Conservation (phyloP, 2,797 vertebrate species). For the Xiphorhynchus erythropygius region DNA sequence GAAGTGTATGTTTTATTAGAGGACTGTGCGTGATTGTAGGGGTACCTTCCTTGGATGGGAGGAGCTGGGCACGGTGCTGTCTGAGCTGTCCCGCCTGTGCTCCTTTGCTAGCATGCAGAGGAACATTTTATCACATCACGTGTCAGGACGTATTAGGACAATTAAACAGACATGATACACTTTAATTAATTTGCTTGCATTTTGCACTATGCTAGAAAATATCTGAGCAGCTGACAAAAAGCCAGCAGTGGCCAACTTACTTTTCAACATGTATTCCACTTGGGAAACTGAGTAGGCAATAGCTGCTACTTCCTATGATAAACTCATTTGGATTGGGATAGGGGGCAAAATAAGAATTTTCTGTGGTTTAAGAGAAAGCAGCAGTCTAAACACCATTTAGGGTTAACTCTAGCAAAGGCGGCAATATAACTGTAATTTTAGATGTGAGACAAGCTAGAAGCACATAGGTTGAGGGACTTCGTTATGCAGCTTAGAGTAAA, state of each 20-base stretch:
- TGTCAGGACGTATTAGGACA: background rate
- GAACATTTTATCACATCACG: background rate
- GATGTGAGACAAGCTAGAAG: constrained; percentile 18
- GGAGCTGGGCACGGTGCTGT: background rate
- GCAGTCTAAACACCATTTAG: background rate
- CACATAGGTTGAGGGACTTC: background rate
- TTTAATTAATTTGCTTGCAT: background rate
- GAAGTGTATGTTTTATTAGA: background rate
- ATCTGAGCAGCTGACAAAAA: background rate
- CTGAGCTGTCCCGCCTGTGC: background rate
- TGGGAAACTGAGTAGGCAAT: background rate
- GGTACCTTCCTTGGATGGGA: background rate
- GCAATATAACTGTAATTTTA: constrained; percentile 9
- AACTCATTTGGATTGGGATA: constrained; percentile 7
- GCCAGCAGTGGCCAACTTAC: background rate
- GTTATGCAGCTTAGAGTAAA: constrained; percentile 4
- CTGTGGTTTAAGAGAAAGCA: background rate
- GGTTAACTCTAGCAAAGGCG: constrained; percentile 34
- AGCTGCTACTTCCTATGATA: background rate
- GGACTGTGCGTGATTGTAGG: background rate
- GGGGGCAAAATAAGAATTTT: background rate
- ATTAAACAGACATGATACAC: background rate
- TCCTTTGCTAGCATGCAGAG: background rate
- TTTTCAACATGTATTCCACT: constrained; percentile 28
- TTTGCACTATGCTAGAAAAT: background rate